A percentile compares a stretch with the other conserved stretches of the same genome.
Conservation (phyloP, 2,888 invertebrate genomes). For the Theodoxus fluviatilis region DNA sequence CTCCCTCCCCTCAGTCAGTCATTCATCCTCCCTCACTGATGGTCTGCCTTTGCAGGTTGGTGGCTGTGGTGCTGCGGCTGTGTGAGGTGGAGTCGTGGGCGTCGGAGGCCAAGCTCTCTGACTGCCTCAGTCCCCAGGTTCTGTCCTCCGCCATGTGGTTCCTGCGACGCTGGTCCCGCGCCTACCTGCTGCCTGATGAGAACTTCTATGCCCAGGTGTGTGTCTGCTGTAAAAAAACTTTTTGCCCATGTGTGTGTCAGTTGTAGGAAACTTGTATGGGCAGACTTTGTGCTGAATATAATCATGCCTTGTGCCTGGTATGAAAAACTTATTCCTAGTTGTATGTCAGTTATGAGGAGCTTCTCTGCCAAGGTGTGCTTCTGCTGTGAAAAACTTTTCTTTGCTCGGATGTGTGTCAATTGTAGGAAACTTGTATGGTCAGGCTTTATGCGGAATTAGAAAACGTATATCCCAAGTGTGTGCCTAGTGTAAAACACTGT, state of each 20-base stretch:
- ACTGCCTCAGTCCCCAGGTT: conserved; percentile 80
- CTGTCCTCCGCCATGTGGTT: conserved; percentile 82
- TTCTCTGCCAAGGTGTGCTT: no score
- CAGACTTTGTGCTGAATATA: neutral
- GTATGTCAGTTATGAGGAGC: no score
- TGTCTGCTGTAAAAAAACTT: no score
- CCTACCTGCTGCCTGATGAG: conserved; percentile 76
- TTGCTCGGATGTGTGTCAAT: no score
- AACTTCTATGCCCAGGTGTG: conserved; percentile 70
- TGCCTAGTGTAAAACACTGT: no score
- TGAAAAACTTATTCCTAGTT: neutral
- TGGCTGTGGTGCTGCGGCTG: conserved; percentile 77
- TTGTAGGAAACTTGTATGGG: no score
- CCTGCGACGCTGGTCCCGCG: conserved; percentile 78
- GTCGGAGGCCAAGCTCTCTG: conserved; percentile 74
- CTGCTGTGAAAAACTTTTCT: no score
- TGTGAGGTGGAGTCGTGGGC: conserved; percentile 80
- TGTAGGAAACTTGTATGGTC: no score
- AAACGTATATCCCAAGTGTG: no score
- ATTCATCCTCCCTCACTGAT: neutral
- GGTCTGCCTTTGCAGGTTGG: conserved; percentile 67
- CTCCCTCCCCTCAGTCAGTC: neutral
- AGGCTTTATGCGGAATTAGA: no score
- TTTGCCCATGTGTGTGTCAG: no score
- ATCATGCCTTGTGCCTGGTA: neutral